phyloP scores from a whole-genome alignment of 2,113 vertebrate species.

The Willisornis vidua region DNA sequence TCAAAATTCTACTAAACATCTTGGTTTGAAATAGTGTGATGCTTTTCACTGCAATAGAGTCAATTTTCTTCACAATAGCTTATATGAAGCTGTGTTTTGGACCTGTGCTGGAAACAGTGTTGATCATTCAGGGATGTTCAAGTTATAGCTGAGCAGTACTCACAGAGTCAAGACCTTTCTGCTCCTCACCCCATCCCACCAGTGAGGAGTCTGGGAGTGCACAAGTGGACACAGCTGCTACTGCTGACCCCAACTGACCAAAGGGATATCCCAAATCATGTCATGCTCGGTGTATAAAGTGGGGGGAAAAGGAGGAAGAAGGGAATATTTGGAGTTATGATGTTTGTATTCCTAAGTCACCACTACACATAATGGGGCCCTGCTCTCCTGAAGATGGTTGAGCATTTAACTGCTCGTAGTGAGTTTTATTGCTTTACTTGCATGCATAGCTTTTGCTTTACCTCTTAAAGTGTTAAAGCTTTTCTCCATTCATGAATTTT shows the following conservation, averaged over 20 bases:
- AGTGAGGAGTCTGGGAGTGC: neutral
- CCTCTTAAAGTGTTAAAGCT: neutral
- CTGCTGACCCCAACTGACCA: neutral
- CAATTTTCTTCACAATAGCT: neutral
- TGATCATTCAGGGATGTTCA: neutral
- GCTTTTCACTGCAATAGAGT: neutral
- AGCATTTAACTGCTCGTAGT: too few relatives aligned
- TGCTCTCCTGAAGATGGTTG: neutral
- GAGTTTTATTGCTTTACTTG: neutral
- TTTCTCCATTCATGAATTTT: neutral
- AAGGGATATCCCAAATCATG: neutral
- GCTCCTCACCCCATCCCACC: neutral
- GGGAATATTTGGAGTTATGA: neutral
- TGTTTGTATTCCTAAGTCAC: neutral
- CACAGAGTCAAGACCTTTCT: neutral
- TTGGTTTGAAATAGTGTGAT: neutral
- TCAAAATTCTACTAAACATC: neutral
- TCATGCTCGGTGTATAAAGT: neutral
- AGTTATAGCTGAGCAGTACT: neutral
- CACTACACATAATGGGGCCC: neutral
- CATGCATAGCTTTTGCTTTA: neutral
- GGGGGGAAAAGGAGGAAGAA: neutral
- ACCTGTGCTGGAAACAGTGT: neutral
- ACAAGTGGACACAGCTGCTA: neutral
- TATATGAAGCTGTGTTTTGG: neutral